Base-by-base conservation (phyloP, 2,797 vertebrate species). In the Anabacerthia variegaticeps region DNA sequence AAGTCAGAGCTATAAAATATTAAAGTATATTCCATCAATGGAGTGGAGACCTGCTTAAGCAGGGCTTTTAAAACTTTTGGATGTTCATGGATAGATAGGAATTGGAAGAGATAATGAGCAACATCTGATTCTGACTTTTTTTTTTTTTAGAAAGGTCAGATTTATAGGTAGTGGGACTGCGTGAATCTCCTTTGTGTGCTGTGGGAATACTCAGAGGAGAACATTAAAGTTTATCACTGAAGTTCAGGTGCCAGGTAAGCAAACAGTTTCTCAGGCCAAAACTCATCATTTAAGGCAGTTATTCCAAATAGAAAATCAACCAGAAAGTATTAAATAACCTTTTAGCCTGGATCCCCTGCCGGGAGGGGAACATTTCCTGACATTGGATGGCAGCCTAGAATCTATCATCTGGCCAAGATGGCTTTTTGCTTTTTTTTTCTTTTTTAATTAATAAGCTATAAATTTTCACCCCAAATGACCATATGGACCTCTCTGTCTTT, bases 1-100 rank as follows among this genome's bases (percentile, higher is more conserved):
- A 92, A 97, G 97, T 94, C 88, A 80, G 93, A 96, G 95, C 93
- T 96, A 93, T 97, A 72, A 97, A 96, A 96, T 97, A 96, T 97
- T 97, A 93, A 96, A 90, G 82, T 48, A 41, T 93, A 49, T 71
- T 92, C 90, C 95, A 41, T 67, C 90, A 88, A 39, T 91, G 66
- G 90, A 91, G 80, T 39, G 83, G 74, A 92, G 68, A 80, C 63
- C n/a, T 15, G 80, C 94, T 85, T 92, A 95, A 95, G 81, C 55
- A 96, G 73, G n/a, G 88, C n/a, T 96, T 39, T 89, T 69, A 91
- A 95, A 91, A 81, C 62, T 88, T 86, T 24, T 48, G 92, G 75
- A 75, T 78, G 52, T 48, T 89, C 89, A 23, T 0, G 5, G 73
- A 32, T 43, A 68, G 87, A 76, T 63, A 26, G 79, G 89, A 72